Base-by-base conservation (phyloP, 2,113 vertebrate species). In the Indicator indicator region DNA sequence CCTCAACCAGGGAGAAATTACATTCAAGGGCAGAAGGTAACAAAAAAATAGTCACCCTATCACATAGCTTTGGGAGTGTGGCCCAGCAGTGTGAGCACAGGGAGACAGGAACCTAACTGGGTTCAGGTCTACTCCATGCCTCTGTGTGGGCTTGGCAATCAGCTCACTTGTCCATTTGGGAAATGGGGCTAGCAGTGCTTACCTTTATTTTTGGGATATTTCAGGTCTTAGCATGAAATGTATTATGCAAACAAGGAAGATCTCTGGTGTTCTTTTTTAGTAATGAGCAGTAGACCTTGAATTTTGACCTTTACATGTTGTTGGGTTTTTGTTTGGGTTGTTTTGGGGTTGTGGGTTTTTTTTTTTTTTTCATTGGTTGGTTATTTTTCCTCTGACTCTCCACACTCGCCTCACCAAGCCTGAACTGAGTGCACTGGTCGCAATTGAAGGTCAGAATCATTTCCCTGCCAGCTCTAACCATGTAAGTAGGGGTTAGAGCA, bases 231-330 rank as follows among this genome's bases (percentile, higher is more conserved):
- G 65, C 36, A 65, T 1, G 15, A 71, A 74, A 28, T 20, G 4
- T n/a, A 20, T 70, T 63, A 92, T 75, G 86, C 83, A 86, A 28
- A 95, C 0, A 5, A 89, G 62, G 52, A 85, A 52, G 27, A 52
- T 72, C 80, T 86, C 54, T 30, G 77, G 52, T 56, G 68, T 63
- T 76, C 50, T 80, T 88, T 84, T 75, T 70, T 64, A 44, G 8
- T 59, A 55, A 33, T 7, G 74, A 88, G 65, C 75, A 72, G 79
- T 74, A 90, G 79, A 75, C 86, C 89, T 94, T 88, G 88, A 75
- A 83, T 40, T 16, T n/a, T 94, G 87, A 92, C 94, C 92, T 96
- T 83, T 86, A 62, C 36, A 11, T 27, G 33, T 20, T 42, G 60
- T 18, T 52, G 30, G 33, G 12, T 36, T 23, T 44, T 52, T 40